These are phyloP conservation scores for Anguilla anguilla DNA, from an alignment of 2,797 vertebrate species.

Conservation along the genomic window DNA sequence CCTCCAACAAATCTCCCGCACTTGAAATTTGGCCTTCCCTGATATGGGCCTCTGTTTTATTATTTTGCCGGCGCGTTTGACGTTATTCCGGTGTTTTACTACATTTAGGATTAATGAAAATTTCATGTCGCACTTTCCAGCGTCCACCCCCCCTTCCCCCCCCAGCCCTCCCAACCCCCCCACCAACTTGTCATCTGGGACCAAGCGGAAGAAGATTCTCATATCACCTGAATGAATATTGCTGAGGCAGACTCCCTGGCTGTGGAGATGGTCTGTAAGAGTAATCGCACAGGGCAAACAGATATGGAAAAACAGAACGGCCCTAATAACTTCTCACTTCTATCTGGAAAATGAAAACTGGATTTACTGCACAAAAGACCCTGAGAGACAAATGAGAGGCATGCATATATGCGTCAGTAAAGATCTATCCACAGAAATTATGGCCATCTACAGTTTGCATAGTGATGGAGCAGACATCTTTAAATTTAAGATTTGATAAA, in stretches of 20 bases:
- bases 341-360: constrained; percentile 14
- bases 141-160: constrained; percentile 39
- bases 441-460: too few relatives aligned
- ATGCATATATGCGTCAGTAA: not conserved
- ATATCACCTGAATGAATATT: constrained; percentile 74
- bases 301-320: constrained; percentile 61
- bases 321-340: constrained; percentile 58
- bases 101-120: constrained; percentile 54
- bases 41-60: constrained; percentile 50
- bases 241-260: constrained; percentile 53
- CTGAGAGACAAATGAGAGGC: not conserved
- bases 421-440: constrained; percentile 1
- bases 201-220: constrained; percentile 67
- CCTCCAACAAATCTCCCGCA: constrained; percentile 40
- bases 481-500: not conserved
- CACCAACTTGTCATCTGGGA: constrained; percentile 63
- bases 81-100: constrained; percentile 52
- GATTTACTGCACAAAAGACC: not conserved
- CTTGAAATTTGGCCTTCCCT: constrained; percentile 25
- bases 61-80: constrained; percentile 34
- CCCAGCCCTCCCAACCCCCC: constrained; percentile 39
- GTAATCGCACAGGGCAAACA: constrained; percentile 72
- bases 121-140: constrained; percentile 58
- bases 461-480: not conserved
- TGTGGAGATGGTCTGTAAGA: constrained; percentile 63